Evolutionary conservation across 1,140 invertebrate species (phyloP).

Genomic region (Calephelis virginiensis): DNA sequence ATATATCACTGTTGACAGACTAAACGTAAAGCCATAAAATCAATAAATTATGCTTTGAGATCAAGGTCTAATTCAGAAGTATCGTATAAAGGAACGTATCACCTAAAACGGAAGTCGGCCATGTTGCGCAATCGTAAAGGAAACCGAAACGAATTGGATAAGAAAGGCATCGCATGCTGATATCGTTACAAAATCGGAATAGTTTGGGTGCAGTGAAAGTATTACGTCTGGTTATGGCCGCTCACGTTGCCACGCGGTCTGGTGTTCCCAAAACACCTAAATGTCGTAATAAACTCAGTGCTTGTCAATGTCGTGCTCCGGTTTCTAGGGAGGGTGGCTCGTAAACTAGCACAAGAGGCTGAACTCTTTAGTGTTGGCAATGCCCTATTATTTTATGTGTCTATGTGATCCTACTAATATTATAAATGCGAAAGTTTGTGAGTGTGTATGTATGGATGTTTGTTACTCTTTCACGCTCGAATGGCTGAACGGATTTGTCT

Average conservation of each 20-base stretch:
- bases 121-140: conserved; percentile 42
- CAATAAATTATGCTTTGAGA: conserved; percentile 9
- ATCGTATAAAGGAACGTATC: conserved; percentile 11
- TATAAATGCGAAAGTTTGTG: too few relatives aligned
- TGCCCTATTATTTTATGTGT: too few relatives aligned
- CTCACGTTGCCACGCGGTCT: background rate
- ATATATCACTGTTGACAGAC: too few relatives aligned
- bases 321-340: background rate
- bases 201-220: conserved; percentile 51
- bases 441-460: too few relatives aligned
- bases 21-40: background rate
- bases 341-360: background rate
- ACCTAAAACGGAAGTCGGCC: conserved; percentile 52
- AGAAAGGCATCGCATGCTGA: conserved; percentile 42
- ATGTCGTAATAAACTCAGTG: background rate
- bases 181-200: conserved; percentile 63
- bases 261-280: background rate
- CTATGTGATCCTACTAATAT: too few relatives aligned
- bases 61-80: conserved; percentile 13
- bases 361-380: too few relatives aligned
- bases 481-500: too few relatives aligned
- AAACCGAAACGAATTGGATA: conserved; percentile 39
- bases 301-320: background rate
- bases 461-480: too few relatives aligned
- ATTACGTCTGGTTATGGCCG: conserved; percentile 40